Base-by-base conservation (phyloP, 2,888 invertebrate species). In the Andrena trimmerana region DNA sequence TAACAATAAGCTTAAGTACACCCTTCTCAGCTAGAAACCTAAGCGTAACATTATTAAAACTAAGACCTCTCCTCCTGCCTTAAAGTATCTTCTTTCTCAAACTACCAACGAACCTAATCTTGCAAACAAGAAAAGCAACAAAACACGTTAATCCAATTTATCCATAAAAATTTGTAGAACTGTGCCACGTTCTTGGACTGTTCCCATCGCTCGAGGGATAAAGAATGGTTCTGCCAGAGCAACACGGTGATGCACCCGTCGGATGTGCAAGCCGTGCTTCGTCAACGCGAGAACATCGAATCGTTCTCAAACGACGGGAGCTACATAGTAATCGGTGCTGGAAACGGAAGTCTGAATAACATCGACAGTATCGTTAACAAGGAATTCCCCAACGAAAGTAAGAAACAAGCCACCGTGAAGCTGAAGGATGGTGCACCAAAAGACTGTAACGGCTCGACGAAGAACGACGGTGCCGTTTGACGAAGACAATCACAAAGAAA, bases 101-200 rank as follows among this genome's bases (percentile, higher is more conserved):
- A 16, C 42, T 42, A 42, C 16, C 42, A 16, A 42, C 42, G 42
- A 42, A 42, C 1, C 42, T 42, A 52, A 29, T 20, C 16, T 2
- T 2, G 29, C 2, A 52, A 20, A 52, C 0, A 52, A 20, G 20
- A 6, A 6, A 3, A 13, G 13, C 36, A 36, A 36, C 36, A 10
- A 6, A 66, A 0, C 42, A 62, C 2, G 20, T 13, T 62, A 62
- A 2, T 10, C 7, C 1, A 27, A 8, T 27, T 50, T 36, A 8
- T 0, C 1, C 2, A 2, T 60, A 2, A 78, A 77, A 65, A 67
- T 73, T 31, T 29, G 27, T 86, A 92, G 92, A 92, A 88, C 75
- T 92, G 90, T 59, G 79, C 88, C 2, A 85, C 90, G 1, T 90
- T 90, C 57, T 36, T 92, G 84, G 91, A 92, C 65, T 91, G 87